Evolutionary conservation across 2,888 invertebrate genomes (phyloP).

Genomic region (Leptopterna dolabrata): DNA sequence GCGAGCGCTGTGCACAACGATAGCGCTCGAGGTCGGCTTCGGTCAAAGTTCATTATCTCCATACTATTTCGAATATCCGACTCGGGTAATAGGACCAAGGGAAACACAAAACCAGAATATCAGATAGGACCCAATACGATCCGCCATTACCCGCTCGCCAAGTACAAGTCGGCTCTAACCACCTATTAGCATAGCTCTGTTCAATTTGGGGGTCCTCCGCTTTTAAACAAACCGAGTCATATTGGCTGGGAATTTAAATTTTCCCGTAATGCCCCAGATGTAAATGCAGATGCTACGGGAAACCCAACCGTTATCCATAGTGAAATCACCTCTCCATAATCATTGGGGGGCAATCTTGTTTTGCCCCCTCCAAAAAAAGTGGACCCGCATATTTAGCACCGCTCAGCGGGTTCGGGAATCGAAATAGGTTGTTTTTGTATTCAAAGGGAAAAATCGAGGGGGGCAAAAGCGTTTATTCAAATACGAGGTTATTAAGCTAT

Average conservation of each 20-base stretch:
- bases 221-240: not conserved
- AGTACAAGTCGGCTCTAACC: not conserved
- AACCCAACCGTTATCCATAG: not conserved
- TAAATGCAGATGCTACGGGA: not conserved
- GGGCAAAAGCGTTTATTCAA: not conserved
- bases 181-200: not conserved
- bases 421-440: not conserved
- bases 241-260: not conserved
- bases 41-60: not conserved
- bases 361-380: not conserved
- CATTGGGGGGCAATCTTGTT: not conserved
- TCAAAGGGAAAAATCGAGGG: not conserved
- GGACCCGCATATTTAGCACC: not conserved
- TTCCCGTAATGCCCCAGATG: not conserved
- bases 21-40: not conserved
- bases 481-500: not conserved
- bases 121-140: not conserved
- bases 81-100: not conserved
- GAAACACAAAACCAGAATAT: not conserved
- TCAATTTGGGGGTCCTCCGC: not conserved
- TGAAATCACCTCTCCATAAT: not conserved
- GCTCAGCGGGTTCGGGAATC: not conserved
- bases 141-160: not conserved
- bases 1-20: not conserved
- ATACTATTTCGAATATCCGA: not conserved